These are phyloP conservation scores for Pimpla rufipes DNA, from an alignment of 2,888 invertebrate species.

Conservation along the genomic window DNA sequence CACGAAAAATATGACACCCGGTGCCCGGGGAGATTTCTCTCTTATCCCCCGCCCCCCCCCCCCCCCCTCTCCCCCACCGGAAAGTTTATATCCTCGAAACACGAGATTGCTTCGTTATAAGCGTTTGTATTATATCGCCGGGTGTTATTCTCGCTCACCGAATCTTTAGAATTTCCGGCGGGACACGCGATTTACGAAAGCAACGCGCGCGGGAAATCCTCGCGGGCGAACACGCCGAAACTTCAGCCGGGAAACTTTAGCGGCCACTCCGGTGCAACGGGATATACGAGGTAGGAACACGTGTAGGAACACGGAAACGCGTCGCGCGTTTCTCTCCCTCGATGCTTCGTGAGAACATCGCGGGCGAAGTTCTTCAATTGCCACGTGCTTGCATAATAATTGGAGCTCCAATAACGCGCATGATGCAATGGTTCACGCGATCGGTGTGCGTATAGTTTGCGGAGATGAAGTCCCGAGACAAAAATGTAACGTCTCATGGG, in stretches of 20 bases:
- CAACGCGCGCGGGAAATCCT: conserved; percentile 20
- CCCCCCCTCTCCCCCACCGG: no score
- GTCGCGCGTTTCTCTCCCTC: neutral
- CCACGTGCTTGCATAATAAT: conserved; percentile 19
- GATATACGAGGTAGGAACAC: neutral
- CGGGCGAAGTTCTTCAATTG: conserved; percentile 29
- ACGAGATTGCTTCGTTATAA: conserved; percentile 53
- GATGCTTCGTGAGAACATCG: conserved; percentile 13
- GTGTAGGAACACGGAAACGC: neutral
- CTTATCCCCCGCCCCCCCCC: no score
- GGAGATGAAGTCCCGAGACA: neutral
- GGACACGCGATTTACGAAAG: conserved; percentile 34
- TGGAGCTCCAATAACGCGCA: conserved; percentile 5
- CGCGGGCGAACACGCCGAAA: neutral
- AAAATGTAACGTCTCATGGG: neutral
- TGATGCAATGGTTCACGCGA: conserved; percentile 20
- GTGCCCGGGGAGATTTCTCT: neutral
- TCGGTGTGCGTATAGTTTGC: neutral
- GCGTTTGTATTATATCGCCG: neutral
- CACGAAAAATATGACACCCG: neutral
- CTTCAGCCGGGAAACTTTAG: neutral
- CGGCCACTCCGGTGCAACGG: neutral
- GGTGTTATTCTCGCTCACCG: neutral
- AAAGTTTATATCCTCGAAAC: conserved; percentile 12
- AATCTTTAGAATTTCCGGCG: conserved; percentile 19